Base-by-base conservation (phyloP, 2,888 invertebrate species). In the Ditylenchus weischeri region DNA sequence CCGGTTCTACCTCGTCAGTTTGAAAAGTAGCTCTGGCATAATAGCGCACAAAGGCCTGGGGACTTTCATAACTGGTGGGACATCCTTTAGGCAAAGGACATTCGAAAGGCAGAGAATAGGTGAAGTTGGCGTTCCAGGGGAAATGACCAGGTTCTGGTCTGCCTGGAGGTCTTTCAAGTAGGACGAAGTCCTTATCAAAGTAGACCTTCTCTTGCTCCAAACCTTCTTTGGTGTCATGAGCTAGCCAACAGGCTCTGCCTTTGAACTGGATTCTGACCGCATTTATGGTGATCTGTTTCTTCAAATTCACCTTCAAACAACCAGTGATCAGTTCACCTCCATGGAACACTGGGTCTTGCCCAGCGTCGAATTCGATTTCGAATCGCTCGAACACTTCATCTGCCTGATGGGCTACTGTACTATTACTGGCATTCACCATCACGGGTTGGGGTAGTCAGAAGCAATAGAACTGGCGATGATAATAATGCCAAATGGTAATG, bases 81-180 rank as follows among this genome's bases (percentile, higher is more conserved):
- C 80, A 82, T 11, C 79, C 79, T 65, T 76, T 77, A 29, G 81
- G 81, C 57, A 81, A 65, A 19, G 78, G 78, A 61, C 75, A 81
- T 67, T 82, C 79, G 66, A 81, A 81, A 21, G 81, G 81, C 51
- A 81, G 73, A 19, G 74, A 75, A 68, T 81, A 81, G n/a, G 70
- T 68, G 76, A 72, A 76, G 59, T 79, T 72, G 54, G 76, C 79
- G 21, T 71, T 74, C 80, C 82, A 82, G 47, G 76, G 71, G 69
- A 82, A 81, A 67, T 82, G 78, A 11, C 79, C 80, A 6, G 80
- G 76, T 43, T 81, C 80, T 0, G 69, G 68, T 29, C 72, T 73
- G 10, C 82, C 82, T n/a, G 82, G 82, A 15, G 82, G 82, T 10
- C 82, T 72, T 68, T 82, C 82, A 63, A 82, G 69, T 21, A 82